Evolutionary conservation across 2,113 vertebrate species (phyloP), one percentile per base, ranked within the genome.

Genomic region (Bambusicola thoracicus): DNA sequence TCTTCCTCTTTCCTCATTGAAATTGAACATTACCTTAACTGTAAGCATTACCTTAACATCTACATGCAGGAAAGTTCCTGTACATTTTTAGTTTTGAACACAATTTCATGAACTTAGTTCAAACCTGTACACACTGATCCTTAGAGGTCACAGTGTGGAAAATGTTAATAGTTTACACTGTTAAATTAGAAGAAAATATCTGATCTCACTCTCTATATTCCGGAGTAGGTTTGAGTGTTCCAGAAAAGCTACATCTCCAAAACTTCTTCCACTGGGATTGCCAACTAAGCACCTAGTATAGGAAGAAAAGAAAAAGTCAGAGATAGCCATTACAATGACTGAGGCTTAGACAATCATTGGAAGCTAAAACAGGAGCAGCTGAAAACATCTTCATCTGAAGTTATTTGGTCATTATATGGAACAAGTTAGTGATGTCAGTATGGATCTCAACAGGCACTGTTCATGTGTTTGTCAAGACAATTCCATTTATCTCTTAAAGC

Each of bases 191-290:
- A 86, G 11, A 72, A 11, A 88, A 4, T 32, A 89, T 66, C 51
- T 65, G 15, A 77, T 81, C 98, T 98, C 95, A 99, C 99, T 96
- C 62, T 98, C 72, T 92, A 99, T 98, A 95, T 99, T 99, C 78
- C 95, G 93, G 40, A 98, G 97, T 46, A 99, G 97, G 89, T 98
- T 99, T 82, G 98, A 98, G 46, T 99, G 98, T 94, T 99, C 98
- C 58, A 99, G 94, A 81, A 99, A 98, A 81, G 98, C 98, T 58
- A 99, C 98, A 34, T 99, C 99, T 32, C 98, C 99, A 5, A 98
- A 98, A 95, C 97, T 99, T 94, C 98, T 98, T 59, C 98, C 98
- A 84, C 92, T 98, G 74, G 93, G 96, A 95, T 99, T 98, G 90
- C 99, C 99, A 92, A 99, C 97, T 68, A 99, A 95, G 87, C 99